Conservation (phyloP, 2,113 vertebrate genomes). For the Microcebus ravelobensis region DNA sequence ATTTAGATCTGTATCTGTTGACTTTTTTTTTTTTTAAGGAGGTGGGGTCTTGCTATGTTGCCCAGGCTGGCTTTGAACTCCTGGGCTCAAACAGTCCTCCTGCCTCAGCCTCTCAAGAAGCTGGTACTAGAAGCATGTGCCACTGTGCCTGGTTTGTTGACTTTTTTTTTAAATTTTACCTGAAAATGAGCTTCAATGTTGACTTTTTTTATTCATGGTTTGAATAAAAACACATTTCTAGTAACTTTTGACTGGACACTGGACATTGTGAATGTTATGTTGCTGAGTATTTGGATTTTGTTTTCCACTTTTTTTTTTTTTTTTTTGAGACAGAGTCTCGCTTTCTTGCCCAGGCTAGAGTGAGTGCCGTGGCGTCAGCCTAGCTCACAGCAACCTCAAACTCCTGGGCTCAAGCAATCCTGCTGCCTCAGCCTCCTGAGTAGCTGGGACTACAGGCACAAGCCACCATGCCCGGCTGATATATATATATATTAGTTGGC, state of each 20-base stretch:
- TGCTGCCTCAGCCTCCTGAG: too few relatives aligned
- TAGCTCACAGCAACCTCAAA: too few relatives aligned
- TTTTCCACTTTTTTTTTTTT: background rate
- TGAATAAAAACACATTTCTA: background rate
- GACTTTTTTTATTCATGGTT: background rate
- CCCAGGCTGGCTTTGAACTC: background rate
- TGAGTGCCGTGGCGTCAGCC: too few relatives aligned
- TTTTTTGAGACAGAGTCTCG: too few relatives aligned
- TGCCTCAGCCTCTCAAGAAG: background rate
- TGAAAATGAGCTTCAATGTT: too few relatives aligned
- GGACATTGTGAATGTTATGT: background rate
- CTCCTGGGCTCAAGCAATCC: too few relatives aligned
- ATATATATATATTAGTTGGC: too few relatives aligned
- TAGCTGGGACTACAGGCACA: too few relatives aligned
- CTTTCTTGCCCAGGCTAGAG: too few relatives aligned
- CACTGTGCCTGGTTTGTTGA: background rate
- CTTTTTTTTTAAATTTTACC: background rate
- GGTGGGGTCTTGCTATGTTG: background rate
- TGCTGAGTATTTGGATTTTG: slow-evolving; percentile 17
- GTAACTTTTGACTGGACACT: background rate
- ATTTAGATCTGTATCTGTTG: background rate
- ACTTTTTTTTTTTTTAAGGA: background rate
- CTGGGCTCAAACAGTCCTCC: background rate
- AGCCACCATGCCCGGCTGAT: too few relatives aligned
- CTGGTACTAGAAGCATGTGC: background rate